Evolutionary conservation across 2,888 invertebrate genomes (phyloP).

Genomic region (Deilephila porcellus): DNA sequence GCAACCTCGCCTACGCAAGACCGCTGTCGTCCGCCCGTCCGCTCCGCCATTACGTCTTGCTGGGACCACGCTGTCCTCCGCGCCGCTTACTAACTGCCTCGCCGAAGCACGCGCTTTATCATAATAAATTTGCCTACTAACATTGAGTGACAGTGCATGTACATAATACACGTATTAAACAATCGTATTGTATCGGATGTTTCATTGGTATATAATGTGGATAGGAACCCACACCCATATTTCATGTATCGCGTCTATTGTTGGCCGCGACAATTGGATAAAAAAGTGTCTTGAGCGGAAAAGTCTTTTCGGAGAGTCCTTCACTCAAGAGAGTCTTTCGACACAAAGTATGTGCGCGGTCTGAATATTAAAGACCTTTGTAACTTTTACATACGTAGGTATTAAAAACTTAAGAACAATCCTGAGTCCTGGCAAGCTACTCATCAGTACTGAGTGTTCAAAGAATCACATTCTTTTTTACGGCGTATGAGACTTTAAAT

Average conservation of each 20-base stretch:
- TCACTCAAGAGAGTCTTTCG: constrained; percentile 66
- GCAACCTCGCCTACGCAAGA: too few relatives aligned
- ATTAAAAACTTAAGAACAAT: constrained; percentile 64
- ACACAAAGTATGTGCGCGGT: constrained; percentile 66
- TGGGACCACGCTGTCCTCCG: too few relatives aligned
- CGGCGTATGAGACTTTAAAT: neutral
- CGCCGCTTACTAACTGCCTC: too few relatives aligned
- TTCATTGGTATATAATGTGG: too few relatives aligned
- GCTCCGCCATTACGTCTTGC: too few relatives aligned
- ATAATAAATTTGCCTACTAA: too few relatives aligned
- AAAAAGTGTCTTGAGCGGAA: constrained; percentile 60
- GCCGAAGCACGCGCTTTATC: too few relatives aligned
- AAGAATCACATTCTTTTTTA: constrained; percentile 42
- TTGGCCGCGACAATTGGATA: constrained; percentile 67
- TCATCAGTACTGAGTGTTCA: constrained; percentile 63
- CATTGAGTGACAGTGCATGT: too few relatives aligned
- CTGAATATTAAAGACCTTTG: constrained; percentile 72
- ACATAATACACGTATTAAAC: too few relatives aligned
- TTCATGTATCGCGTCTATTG: constrained; percentile 47
- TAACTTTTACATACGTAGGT: constrained; percentile 63
- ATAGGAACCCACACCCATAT: too few relatives aligned
- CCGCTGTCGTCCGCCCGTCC: too few relatives aligned
- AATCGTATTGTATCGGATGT: too few relatives aligned
- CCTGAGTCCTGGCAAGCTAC: constrained; percentile 60
- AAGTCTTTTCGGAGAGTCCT: constrained; percentile 45